Evolutionary conservation across 2,888 invertebrate species (phyloP).

Genomic region (Julus scandinavius): DNA sequence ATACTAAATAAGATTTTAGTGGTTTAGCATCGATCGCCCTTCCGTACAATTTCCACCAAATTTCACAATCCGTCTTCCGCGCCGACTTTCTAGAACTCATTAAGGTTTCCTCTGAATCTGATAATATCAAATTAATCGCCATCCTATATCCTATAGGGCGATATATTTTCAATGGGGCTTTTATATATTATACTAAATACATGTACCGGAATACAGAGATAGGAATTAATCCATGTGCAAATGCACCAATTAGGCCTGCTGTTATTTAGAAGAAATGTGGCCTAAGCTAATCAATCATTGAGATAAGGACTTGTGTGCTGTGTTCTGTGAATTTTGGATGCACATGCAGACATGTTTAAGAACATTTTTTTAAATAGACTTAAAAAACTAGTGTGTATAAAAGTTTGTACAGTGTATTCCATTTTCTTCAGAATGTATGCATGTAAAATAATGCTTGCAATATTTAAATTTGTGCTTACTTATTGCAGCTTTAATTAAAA

Average conservation of each 20-base stretch:
- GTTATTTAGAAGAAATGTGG: background rate
- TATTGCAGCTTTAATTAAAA: too few species aligned
- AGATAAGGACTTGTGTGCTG: constrained; percentile 1
- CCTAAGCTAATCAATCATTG: background rate
- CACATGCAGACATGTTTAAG: background rate
- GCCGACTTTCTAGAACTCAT: constrained; percentile 21
- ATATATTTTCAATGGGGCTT: background rate
- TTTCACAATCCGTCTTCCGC: background rate
- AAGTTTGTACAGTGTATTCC: too few species aligned
- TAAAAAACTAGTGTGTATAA: too few species aligned
- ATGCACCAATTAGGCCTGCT: constrained; percentile 10
- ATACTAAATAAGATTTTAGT: constrained; percentile 3
- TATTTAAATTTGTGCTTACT: too few species aligned
- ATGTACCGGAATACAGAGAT: background rate
- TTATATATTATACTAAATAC: background rate
- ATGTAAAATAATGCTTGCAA: too few species aligned
- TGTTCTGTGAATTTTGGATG: background rate
- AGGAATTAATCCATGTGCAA: constrained; percentile 23
- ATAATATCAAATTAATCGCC: constrained; percentile 40
- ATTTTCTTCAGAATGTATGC: too few species aligned
- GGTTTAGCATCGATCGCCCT: constrained; percentile 19
- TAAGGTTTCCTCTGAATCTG: constrained; percentile 14
- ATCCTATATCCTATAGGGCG: constrained; percentile 32
- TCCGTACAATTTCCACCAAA: background rate
- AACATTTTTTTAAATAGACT: too few species aligned